Conservation (phyloP, 1,140 invertebrate species). For the Mizuhopecten yessoensis region DNA sequence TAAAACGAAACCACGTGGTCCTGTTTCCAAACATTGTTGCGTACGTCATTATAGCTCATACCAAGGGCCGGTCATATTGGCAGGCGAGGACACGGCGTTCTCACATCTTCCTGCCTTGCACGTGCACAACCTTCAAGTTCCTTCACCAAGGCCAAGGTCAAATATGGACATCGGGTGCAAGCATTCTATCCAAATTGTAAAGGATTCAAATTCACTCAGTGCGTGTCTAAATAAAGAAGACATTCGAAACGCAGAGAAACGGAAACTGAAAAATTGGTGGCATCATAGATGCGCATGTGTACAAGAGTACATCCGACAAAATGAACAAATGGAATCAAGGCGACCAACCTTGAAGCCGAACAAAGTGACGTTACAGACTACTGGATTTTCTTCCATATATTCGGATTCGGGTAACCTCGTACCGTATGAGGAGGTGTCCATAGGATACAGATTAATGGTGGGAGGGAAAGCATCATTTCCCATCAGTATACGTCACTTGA, state of each 20-base stretch:
- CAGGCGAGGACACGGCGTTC: neutral
- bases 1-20: neutral
- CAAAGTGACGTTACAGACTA: neutral
- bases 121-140: neutral
- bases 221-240: slow-evolving; percentile 1
- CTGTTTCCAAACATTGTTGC: neutral
- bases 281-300: slow-evolving; percentile 12
- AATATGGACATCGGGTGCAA: neutral
- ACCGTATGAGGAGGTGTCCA: neutral
- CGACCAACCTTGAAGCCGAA: neutral
- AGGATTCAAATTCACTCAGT: neutral
- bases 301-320: slow-evolving; percentile 1
- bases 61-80: neutral
- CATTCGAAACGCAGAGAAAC: slow-evolving; percentile 23
- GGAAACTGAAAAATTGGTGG: slow-evolving; percentile 17
- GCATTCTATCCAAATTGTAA: neutral
- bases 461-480: neutral
- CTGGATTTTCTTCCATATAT: neutral
- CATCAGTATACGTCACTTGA: neutral
- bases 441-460: neutral
- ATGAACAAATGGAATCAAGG: slow-evolving; percentile 21
- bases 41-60: neutral
- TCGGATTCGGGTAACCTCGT: neutral
- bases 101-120: neutral
- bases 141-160: slow-evolving; percentile 19